Evolutionary conservation across 2,888 invertebrate genomes (phyloP).

Genomic region (Drosophila anomelani): DNA sequence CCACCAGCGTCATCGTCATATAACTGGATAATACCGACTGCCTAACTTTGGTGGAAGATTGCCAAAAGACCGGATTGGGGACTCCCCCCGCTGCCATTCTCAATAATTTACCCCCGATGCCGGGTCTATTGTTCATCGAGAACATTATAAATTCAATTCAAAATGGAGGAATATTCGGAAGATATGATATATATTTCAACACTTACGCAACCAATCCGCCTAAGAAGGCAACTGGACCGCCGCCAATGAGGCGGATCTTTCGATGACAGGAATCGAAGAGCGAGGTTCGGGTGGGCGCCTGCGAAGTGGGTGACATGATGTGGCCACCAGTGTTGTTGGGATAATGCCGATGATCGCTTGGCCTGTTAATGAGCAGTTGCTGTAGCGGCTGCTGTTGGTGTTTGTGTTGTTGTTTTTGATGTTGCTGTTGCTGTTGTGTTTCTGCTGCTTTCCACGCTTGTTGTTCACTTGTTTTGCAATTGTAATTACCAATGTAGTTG

Average conservation of each 20-base stretch:
- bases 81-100: constrained; percentile 2
- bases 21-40: constrained; percentile 6
- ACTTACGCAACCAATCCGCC: constrained; percentile 90
- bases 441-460: constrained; percentile 53
- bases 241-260: constrained; percentile 89
- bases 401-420: constrained; percentile 30
- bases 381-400: constrained; percentile 38
- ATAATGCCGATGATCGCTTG: constrained; percentile 34
- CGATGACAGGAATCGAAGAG: constrained; percentile 90
- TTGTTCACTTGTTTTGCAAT: constrained; percentile 74
- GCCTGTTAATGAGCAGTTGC: constrained; percentile 37
- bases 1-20: not conserved
- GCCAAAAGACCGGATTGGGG: constrained; percentile 27
- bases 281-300: constrained; percentile 86
- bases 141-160: constrained; percentile 19
- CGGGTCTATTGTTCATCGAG: constrained; percentile 4
- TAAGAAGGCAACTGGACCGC: constrained; percentile 88
- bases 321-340: constrained; percentile 34
- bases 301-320: constrained; percentile 82
- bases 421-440: constrained; percentile 33
- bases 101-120: not conserved
- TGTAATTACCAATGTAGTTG: constrained; percentile 72
- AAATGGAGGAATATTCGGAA: not conserved
- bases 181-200: constrained; percentile 3
- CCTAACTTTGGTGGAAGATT: not conserved